phyloP scores from a whole-genome alignment of 2,888 invertebrate genomes.

The Muscina levida region DNA sequence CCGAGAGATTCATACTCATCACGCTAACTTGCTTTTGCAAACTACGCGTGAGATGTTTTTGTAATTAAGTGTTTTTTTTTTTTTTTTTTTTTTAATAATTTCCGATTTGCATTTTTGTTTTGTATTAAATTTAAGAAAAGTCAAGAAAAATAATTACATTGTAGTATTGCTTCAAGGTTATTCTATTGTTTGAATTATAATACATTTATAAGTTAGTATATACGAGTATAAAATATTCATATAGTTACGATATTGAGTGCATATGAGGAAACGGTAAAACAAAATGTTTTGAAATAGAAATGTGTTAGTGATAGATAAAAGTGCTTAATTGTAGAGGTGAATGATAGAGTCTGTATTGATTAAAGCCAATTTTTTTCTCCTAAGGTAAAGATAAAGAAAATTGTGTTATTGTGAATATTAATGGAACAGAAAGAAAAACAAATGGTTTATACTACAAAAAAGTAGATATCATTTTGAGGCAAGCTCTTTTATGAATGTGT shows the following conservation, averaged over 20 bases:
- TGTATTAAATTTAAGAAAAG: background rate
- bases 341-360: too few species aligned
- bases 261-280: background rate
- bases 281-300: background rate
- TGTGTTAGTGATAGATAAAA: slow-evolving; percentile 6
- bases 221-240: slow-evolving; percentile 2
- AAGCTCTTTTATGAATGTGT: too few species aligned
- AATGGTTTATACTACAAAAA: too few species aligned
- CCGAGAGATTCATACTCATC: slow-evolving; percentile 97
- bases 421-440: too few species aligned
- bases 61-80: background rate
- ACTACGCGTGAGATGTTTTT: slow-evolving; percentile 81
- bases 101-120: too few species aligned
- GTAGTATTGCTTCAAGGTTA: background rate
- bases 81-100: slow-evolving; percentile 14
- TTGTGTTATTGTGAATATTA: background rate
- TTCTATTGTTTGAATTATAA: background rate
- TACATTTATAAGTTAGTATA: background rate
- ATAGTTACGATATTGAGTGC: slow-evolving; percentile 5
- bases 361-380: background rate
- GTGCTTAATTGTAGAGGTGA: background rate
- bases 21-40: slow-evolving; percentile 98
- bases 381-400: background rate
- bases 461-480: too few species aligned
- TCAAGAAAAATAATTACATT: too few species aligned